These are phyloP conservation scores for Biston betularia DNA, from an alignment of 2,888 invertebrate species.

Conservation along the genomic window DNA sequence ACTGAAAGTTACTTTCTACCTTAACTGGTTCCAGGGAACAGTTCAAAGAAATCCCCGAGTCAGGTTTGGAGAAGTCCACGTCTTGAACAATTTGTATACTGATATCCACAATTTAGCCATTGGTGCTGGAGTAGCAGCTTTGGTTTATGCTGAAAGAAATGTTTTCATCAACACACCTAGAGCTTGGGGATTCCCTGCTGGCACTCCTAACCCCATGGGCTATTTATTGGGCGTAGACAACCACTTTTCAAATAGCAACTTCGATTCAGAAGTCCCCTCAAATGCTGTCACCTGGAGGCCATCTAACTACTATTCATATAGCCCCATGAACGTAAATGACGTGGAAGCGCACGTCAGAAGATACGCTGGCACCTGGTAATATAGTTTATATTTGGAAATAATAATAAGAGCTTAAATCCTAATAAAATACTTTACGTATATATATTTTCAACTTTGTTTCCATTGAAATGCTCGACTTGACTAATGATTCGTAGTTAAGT, in stretches of 20 bases:
- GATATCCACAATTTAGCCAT: conserved; percentile 29
- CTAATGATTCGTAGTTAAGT: too few species aligned
- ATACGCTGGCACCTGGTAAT: conserved; percentile 20
- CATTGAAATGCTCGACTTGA: too few species aligned
- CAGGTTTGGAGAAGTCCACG: conserved; percentile 39
- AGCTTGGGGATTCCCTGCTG: conserved; percentile 30
- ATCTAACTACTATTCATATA: conserved; percentile 14
- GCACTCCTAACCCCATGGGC: conserved; percentile 14
- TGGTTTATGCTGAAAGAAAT: conserved; percentile 36
- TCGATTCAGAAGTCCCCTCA: conserved; percentile 13
- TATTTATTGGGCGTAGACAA: conserved; percentile 23
- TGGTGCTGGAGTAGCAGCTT: conserved; percentile 30
- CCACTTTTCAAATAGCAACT: conserved; percentile 25
- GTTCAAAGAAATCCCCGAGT: conserved; percentile 38
- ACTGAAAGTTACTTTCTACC: conserved; percentile 29
- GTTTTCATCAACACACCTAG: conserved; percentile 31
- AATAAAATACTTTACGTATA: neutral
- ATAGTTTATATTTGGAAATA: neutral
- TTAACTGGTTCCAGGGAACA: conserved; percentile 39
- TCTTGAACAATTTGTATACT: conserved; percentile 41
- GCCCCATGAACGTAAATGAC: neutral
- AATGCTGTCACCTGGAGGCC: conserved; percentile 16
- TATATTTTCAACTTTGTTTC: too few species aligned
- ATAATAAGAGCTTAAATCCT: too few species aligned
- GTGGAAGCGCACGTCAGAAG: conserved; percentile 25